Evolutionary conservation across 2,797 vertebrate species (phyloP), one percentile per base, ranked within the genome.

Genomic region (Acrossocheilus fasciatus): DNA sequence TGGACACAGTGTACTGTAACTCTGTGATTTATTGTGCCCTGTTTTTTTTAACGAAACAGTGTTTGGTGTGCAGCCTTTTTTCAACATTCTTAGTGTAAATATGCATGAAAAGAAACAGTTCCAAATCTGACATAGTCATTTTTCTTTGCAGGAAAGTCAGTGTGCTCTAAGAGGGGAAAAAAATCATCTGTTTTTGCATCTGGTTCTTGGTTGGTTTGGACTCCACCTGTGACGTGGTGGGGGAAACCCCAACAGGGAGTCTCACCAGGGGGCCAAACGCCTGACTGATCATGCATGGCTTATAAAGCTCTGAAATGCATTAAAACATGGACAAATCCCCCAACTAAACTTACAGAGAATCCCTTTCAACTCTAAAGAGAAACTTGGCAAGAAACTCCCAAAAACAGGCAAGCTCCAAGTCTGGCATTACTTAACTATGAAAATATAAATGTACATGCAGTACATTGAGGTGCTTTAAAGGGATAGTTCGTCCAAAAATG

Each of bases 211-310:
- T 81, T 76, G 34, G 45, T 82, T 72, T 83, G 78, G 62, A 70
- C 70, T 85, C 64, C 57, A 50, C 50, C 34, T 23, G 72, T 82
- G 73, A 82, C 62, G 45, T 82, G 62, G 26, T 68, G 47, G 79
- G 88, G 89, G 75, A 89, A 88, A 88, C 87, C 87, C 89, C 81
- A 86, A 52, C 68, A 89, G 86, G 73, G 76, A 88, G 83, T 59
- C 75, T 50, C 82, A 81, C 77, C 77, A 36, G 70, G 77, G 81
- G 87, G 47, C 15, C 39, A 45, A 57, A 83, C 47, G 50, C 70
- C 83, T 79, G 41, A 81, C 68, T 86, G 54, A 81, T 85, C 84
- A 87, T 70, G 78, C 82, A 41, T 59, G 66, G 50, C 54, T 85
- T 89, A 86, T 82, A 66, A 76, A 82, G 79, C 84, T 77, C 89